Evolutionary conservation across 2,888 invertebrate species (phyloP).

Genomic region (Morpho deidamia): DNA sequence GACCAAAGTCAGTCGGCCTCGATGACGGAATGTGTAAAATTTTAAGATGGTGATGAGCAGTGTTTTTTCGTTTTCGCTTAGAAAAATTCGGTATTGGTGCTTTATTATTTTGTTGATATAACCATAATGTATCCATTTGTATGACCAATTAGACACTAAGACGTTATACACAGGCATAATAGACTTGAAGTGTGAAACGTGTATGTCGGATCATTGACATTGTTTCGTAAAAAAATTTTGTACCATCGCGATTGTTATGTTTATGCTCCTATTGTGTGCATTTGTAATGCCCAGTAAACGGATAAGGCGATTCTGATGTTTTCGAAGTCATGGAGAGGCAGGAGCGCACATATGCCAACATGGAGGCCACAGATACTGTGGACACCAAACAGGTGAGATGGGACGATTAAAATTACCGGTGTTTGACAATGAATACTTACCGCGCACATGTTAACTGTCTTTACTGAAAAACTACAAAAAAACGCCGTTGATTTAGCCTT

Average conservation of each 20-base stretch:
- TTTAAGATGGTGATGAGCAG: conserved; percentile 73
- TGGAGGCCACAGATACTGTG: conserved; percentile 80
- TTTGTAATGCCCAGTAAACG: conserved; percentile 54
- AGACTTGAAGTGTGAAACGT: conserved; percentile 53
- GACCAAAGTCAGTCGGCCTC: conserved; percentile 68
- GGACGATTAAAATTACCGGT: conserved; percentile 60
- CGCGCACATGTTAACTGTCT: conserved; percentile 33
- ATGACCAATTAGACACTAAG: conserved; percentile 31
- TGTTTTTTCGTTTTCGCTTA: conserved; percentile 53
- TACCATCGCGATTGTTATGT: conserved; percentile 72
- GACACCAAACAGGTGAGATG: conserved; percentile 82
- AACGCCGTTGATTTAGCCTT: not conserved
- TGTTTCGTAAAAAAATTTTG: conserved; percentile 67
- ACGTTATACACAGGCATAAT: conserved; percentile 34
- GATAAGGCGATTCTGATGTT: conserved; percentile 72
- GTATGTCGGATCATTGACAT: conserved; percentile 70
- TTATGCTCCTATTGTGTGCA: conserved; percentile 58
- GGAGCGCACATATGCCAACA: conserved; percentile 76
- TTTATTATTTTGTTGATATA: conserved; percentile 37
- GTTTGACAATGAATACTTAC: conserved; percentile 48
- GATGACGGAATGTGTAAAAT: conserved; percentile 77
- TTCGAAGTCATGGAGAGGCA: conserved; percentile 69
- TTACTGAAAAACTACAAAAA: not conserved
- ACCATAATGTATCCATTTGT: conserved; percentile 41
- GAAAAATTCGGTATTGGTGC: conserved; percentile 42